These are phyloP conservation scores for Drosophila burlai DNA, from an alignment of 1,140 invertebrate species.

Conservation along the genomic window DNA sequence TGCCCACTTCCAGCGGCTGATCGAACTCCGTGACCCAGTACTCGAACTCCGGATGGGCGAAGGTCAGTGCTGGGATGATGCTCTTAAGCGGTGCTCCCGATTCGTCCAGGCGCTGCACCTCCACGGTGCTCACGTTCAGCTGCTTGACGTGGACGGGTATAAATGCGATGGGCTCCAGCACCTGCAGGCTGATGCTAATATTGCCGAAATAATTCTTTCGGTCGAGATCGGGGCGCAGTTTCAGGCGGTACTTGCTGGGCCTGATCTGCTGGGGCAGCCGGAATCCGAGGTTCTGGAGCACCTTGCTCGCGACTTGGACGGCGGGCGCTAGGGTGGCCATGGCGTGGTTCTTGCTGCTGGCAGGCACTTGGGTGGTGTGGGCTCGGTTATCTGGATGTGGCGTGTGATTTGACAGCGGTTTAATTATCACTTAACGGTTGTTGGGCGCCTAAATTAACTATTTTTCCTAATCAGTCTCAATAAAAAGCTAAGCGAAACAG, in stretches of 20 bases:
- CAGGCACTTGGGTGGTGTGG: constrained; percentile 63
- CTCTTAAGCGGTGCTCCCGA: constrained; percentile 50
- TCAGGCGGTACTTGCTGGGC: constrained; percentile 91
- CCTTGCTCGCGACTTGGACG: constrained; percentile 64
- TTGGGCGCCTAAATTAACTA: neutral
- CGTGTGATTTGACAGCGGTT: constrained; percentile 14
- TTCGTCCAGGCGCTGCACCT: constrained; percentile 61
- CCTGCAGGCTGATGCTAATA: constrained; percentile 90
- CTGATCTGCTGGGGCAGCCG: constrained; percentile 89
- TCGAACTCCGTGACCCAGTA: constrained; percentile 88
- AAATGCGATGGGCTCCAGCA: constrained; percentile 87
- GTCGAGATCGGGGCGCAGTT: constrained; percentile 90
- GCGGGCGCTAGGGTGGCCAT: constrained; percentile 66
- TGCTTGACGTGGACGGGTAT: constrained; percentile 90
- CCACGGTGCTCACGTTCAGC: constrained; percentile 69
- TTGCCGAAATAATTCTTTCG: constrained; percentile 89
- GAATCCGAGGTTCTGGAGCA: constrained; percentile 83
- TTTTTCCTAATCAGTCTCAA: constrained; percentile 32
- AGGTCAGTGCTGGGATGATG: constrained; percentile 82
- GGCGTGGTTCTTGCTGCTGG: constrained; percentile 33
- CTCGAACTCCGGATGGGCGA: constrained; percentile 87
- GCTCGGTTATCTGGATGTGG: constrained; percentile 49
- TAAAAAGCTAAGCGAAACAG: constrained; percentile 4
- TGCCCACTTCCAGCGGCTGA: constrained; percentile 86
- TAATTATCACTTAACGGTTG: constrained; percentile 6